phyloP scores from a whole-genome alignment of 2,888 invertebrate species.

The Hydraecia micacea region DNA sequence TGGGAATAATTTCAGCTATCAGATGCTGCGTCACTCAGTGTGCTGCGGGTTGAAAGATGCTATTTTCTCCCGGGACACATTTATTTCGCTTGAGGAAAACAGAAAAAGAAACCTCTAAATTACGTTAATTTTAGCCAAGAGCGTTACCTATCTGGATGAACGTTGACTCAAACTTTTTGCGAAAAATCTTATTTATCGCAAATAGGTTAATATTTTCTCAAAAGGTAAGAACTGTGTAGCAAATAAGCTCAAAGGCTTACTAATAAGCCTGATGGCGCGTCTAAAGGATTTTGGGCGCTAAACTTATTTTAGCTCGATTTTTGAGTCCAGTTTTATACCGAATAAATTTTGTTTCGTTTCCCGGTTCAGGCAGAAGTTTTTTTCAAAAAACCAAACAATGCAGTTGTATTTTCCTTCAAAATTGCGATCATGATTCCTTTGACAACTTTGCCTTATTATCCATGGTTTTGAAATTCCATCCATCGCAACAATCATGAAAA shows the following conservation, averaged over 20 bases:
- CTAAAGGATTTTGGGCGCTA: not conserved
- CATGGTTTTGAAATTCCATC: too few relatives aligned
- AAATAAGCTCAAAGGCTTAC: not conserved
- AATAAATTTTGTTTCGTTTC: too few relatives aligned
- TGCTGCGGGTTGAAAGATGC: slow-evolving; percentile 14
- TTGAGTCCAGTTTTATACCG: not conserved
- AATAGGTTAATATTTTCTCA: not conserved
- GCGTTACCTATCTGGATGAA: not conserved
- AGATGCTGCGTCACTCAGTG: slow-evolving; percentile 39
- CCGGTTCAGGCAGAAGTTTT: too few relatives aligned
- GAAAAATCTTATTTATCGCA: not conserved
- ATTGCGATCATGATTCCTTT: too few relatives aligned
- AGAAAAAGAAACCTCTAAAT: slow-evolving; percentile 14
- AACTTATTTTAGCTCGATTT: not conserved
- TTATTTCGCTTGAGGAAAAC: slow-evolving; percentile 41
- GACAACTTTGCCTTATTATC: too few relatives aligned
- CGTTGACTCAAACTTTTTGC: not conserved
- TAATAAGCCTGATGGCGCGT: not conserved
- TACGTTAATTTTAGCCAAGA: slow-evolving; percentile 19
- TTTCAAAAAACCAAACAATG: too few relatives aligned
- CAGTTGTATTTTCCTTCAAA: too few relatives aligned
- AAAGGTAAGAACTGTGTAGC: not conserved
- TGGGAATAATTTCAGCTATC: slow-evolving; percentile 44
- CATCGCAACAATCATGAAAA: too few relatives aligned
- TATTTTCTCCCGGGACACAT: slow-evolving; percentile 38